phyloP scores from a whole-genome alignment of 2,113 vertebrate genomes.

The Sitta europaea region DNA sequence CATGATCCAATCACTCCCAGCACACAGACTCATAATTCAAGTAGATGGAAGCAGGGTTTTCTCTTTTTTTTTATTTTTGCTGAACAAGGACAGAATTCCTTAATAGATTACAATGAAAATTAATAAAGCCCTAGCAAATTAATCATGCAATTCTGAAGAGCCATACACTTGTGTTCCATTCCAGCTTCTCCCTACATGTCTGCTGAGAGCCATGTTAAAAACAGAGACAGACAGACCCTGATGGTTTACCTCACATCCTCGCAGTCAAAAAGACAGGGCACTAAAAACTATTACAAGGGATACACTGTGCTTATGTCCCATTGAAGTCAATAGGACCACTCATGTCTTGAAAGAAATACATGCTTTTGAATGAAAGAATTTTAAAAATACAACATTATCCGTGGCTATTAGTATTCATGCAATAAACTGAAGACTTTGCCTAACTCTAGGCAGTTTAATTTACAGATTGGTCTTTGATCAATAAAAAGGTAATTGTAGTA shows the following conservation, averaged over 20 bases:
- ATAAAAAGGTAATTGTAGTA: neutral
- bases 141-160: neutral
- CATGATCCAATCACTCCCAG: neutral
- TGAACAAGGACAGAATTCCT: neutral
- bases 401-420: neutral
- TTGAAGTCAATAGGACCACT: neutral
- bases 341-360: neutral
- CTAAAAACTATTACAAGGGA: neutral
- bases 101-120: neutral
- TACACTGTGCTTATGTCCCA: neutral
- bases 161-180: neutral
- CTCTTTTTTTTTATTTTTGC: neutral
- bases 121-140: neutral
- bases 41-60: neutral
- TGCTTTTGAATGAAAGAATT: neutral
- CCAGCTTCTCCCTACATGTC: neutral
- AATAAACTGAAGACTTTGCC: neutral
- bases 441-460: neutral
- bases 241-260: neutral
- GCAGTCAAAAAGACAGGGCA: neutral
- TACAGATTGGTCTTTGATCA: neutral
- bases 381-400: neutral
- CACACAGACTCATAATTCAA: neutral
- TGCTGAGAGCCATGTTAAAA: neutral
- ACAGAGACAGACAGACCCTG: neutral